These are phyloP conservation scores for Parnassius orleans DNA, from an alignment of 2,888 invertebrate species.

Conservation along the genomic window DNA sequence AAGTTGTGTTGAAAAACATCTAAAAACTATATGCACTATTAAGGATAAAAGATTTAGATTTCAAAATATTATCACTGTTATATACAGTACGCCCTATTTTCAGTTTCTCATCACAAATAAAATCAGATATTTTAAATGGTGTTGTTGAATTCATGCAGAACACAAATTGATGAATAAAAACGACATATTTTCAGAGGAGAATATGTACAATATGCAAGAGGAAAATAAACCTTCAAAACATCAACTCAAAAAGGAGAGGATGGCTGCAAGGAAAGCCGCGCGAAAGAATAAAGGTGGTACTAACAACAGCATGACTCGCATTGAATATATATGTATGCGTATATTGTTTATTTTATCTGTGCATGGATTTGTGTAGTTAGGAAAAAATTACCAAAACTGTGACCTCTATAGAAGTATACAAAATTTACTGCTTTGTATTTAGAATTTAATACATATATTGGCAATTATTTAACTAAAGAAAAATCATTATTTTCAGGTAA, in stretches of 20 bases:
- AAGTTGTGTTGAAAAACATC: too few relatives aligned
- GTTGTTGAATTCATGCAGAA: not conserved
- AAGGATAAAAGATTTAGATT: too few relatives aligned
- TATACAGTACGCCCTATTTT: too few relatives aligned
- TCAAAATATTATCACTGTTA: too few relatives aligned
- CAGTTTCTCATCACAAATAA: too few relatives aligned
- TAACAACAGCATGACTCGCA: conserved; percentile 33
- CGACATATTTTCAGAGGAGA: conserved; percentile 69
- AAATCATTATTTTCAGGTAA: conserved; percentile 54
- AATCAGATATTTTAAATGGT: not conserved
- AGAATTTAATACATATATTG: not conserved
- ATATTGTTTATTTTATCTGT: conserved; percentile 13
- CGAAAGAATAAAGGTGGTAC: conserved; percentile 72
- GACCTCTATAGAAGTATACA: not conserved
- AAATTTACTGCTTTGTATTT: conserved; percentile 14
- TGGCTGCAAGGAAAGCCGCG: conserved; percentile 79
- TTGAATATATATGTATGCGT: conserved; percentile 21
- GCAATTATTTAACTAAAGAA: conserved; percentile 4
- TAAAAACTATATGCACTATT: too few relatives aligned
- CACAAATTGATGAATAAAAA: conserved; percentile 16
- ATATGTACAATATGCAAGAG: conserved; percentile 72
- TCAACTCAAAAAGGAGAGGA: conserved; percentile 84
- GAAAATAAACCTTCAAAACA: conserved; percentile 82
- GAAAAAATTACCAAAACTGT: not conserved
- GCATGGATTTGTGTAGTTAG: conserved; percentile 17